Conservation (phyloP, 2,113 vertebrate genomes). For the Galeopterus variegatus region DNA sequence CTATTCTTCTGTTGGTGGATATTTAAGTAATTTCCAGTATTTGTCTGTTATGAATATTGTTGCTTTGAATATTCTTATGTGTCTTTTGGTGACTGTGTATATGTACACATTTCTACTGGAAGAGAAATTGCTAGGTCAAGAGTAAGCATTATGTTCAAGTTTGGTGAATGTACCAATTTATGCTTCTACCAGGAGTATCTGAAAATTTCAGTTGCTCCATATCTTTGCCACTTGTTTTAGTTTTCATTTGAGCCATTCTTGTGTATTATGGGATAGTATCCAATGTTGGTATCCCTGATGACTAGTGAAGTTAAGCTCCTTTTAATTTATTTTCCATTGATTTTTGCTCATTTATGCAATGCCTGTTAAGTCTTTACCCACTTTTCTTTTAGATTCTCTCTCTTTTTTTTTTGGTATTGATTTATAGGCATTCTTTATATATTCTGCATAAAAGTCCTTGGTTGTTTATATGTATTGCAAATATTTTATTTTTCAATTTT, state of each 20-base stretch:
- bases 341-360: conserved; percentile 31
- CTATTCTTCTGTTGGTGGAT: neutral
- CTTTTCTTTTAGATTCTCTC: neutral
- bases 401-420: neutral
- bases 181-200: neutral
- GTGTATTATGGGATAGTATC: neutral
- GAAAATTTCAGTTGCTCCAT: neutral
- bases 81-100: neutral
- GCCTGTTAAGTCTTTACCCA: neutral
- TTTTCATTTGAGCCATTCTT: neutral
- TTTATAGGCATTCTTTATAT: neutral
- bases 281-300: neutral
- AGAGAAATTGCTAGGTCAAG: neutral
- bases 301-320: neutral
- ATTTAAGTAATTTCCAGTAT: neutral
- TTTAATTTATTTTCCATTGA: neutral
- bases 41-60: neutral
- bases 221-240: neutral
- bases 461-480: neutral
- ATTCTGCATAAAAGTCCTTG: neutral
- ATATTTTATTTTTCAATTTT: neutral
- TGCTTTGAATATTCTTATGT: neutral
- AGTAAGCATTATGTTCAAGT: neutral
- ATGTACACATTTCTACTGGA: neutral
- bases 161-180: neutral